Evolutionary conservation across 1,140 invertebrate species (phyloP).

Genomic region (Drosophila sproati): DNA sequence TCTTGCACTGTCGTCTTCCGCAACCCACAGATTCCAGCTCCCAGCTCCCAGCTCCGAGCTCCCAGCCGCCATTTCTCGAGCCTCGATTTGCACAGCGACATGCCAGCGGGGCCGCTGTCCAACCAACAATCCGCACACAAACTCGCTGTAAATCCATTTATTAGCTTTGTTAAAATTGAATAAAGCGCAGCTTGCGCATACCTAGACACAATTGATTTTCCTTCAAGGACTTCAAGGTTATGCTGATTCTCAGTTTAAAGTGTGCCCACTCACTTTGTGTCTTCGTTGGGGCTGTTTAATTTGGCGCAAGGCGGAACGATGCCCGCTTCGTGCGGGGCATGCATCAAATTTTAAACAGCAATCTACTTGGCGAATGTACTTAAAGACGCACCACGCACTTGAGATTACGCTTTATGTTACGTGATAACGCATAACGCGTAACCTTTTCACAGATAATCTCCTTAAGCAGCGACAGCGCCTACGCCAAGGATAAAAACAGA

Average conservation of each 20-base stretch:
- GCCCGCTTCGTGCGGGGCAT: conserved; percentile 25
- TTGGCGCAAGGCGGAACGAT: conserved; percentile 47
- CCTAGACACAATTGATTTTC: conserved; percentile 75
- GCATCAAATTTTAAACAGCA: conserved; percentile 82
- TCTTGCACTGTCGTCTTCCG: conserved; percentile 49
- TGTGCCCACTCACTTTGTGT: conserved; percentile 31
- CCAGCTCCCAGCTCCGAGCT: not conserved
- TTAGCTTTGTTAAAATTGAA: conserved; percentile 77
- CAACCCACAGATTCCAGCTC: not conserved
- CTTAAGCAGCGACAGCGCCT: conserved; percentile 54
- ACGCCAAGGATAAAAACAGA: conserved; percentile 30
- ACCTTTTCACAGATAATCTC: conserved; percentile 79
- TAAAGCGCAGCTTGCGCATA: conserved; percentile 59
- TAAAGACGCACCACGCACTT: conserved; percentile 75
- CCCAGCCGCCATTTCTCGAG: not conserved
- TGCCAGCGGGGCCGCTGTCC: conserved; percentile 40
- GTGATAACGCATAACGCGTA: conserved; percentile 80
- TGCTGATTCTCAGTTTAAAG: conserved; percentile 31
- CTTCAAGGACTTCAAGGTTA: conserved; percentile 57
- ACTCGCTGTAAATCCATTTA: conserved; percentile 67
- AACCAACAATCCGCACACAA: conserved; percentile 19
- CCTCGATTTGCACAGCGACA: conserved; percentile 33
- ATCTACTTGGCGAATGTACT: conserved; percentile 62
- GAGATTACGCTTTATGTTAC: conserved; percentile 82
- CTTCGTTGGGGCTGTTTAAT: conserved; percentile 54